Evolutionary conservation across 2,797 vertebrate species (phyloP), one percentile per base, ranked within the genome.

Genomic region (Phoebastria nigripes): DNA sequence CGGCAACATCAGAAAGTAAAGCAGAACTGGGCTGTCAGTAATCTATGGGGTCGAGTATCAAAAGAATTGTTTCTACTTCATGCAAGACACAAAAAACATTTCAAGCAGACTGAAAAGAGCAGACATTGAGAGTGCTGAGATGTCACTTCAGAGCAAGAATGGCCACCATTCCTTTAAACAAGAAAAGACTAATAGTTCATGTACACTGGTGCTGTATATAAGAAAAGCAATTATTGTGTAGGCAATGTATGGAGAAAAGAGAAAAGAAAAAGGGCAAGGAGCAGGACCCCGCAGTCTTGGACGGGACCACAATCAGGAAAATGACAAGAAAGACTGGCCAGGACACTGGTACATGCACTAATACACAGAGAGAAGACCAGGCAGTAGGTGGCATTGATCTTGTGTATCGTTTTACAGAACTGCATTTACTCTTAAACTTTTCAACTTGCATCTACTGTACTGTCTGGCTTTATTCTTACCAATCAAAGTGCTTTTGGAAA

Each of bases 51-150:
- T 87, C 18, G 1, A 80, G 77, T 90, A 96, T 89, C 90, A 94
- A 93, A 96, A 91, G 74, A 87, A 85, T 39, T 67, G 44, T 63
- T 88, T 52, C 70, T 87, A 70, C 46, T 90, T 91, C 69, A 63
- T 33, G 42, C 18, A 84, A 82, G 74, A 63, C 63, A 83, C 46
- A 89, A 72, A 93, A 73, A 82, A 18, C 37, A 76, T 42, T 80
- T 80, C 54, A 83, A 88, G 42, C 14, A 67, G 61, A 67, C 37
- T 74, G 56, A 80, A 85, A 82, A 87, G 44, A 66, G 29, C 10
- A 54, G 44, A 56, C 37, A n/a, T 18, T 29, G 37, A 79, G n/a
- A 72, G 16, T 14, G 55, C 11, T 3, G 29, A 92, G n/a, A 13
- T 65, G 55, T n/a, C 49, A 79, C 17, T 82, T 86, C 47, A 67